Base-by-base conservation (phyloP, 2,797 vertebrate genomes). In the Danio kyathit region DNA sequence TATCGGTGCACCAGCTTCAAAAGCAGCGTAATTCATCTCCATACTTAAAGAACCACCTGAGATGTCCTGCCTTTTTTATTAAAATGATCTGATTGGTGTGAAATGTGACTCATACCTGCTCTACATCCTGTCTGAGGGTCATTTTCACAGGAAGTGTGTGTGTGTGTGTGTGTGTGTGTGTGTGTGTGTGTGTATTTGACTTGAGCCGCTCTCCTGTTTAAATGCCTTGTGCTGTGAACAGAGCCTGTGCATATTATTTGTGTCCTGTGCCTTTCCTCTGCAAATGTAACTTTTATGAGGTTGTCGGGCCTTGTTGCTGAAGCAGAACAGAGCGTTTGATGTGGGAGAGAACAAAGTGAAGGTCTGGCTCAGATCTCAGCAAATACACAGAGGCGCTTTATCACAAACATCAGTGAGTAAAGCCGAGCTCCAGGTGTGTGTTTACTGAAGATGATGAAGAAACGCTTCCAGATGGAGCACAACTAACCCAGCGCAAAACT, bases 271-370 rank as follows among this genome's bases (percentile, higher is more conserved):
- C 46, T 70, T 73, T 73, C 69, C 76, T 19, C 41, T 64, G 74
- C 75, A 69, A 67, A 56, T 64, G 38, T 76, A 71, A 73, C 54
- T 65, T 73, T 78, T 73, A 78, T 72, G 59, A 60, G 75, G 67
- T 54, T 65, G 40, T 77, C 74, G 72, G 43, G 6, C 29, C 67
- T 57, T 40, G 67, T 72, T 59, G 69, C 51, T 17, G 64, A 48
- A 67, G 67, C 60, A 66, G 74, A 78, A 49, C 75, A 48, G 75
- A 69, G 19, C n/a, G 61, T 71, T 67, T 72, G 75, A 82, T 72
- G 67, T 73, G 11, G 2, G 54, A 61, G 16, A 79, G 41, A 79
- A 60, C 56, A 74, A 83, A 74, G 76, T 48, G 19, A 57, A 72
- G 63, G 48, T 73, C 75, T 73, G 51, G 12, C 76, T 74, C 48